Evolutionary conservation across 1,140 invertebrate species (phyloP).

Genomic region (Drosophila burlai): DNA sequence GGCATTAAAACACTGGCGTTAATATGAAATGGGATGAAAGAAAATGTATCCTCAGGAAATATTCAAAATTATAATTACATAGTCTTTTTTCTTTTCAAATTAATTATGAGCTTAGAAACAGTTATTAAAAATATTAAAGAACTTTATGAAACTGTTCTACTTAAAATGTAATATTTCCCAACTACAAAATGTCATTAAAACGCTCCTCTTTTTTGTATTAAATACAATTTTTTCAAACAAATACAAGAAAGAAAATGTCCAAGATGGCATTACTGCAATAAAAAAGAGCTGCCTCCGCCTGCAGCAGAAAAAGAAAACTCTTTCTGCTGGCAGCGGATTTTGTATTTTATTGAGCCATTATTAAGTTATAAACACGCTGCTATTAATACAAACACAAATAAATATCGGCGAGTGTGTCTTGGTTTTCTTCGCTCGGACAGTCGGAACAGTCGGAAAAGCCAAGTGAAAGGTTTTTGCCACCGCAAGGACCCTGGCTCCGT

Average conservation of each 20-base stretch:
- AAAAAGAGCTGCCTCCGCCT: slow-evolving; percentile 41
- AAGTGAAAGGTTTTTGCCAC: slow-evolving; percentile 71
- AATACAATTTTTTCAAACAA: neutral
- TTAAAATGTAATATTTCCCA: neutral
- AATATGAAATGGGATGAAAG: neutral
- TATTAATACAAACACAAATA: slow-evolving; percentile 82
- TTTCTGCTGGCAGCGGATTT: slow-evolving; percentile 47
- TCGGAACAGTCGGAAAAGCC: slow-evolving; percentile 31
- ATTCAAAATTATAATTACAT: no score
- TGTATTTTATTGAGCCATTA: slow-evolving; percentile 80
- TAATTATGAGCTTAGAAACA: no score
- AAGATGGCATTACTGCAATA: slow-evolving; percentile 3
- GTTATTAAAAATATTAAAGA: no score
- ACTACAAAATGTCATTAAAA: neutral
- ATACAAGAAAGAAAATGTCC: slow-evolving; percentile 9
- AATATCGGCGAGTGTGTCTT: slow-evolving; percentile 51
- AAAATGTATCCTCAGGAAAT: neutral
- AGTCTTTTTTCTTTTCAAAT: no score
- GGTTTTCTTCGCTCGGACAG: slow-evolving; percentile 32
- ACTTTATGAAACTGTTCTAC: neutral
- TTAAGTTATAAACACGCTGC: slow-evolving; percentile 82
- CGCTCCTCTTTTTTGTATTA: slow-evolving; percentile 1
- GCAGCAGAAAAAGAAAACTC: slow-evolving; percentile 69
- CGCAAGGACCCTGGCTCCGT: slow-evolving; percentile 48
- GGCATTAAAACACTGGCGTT: neutral